Percentiles rank a stretch among this genome's conserved stretches.
phyloP scores from a whole-genome alignment of 2,797 vertebrate genomes.

The Leuciscus waleckii region DNA sequence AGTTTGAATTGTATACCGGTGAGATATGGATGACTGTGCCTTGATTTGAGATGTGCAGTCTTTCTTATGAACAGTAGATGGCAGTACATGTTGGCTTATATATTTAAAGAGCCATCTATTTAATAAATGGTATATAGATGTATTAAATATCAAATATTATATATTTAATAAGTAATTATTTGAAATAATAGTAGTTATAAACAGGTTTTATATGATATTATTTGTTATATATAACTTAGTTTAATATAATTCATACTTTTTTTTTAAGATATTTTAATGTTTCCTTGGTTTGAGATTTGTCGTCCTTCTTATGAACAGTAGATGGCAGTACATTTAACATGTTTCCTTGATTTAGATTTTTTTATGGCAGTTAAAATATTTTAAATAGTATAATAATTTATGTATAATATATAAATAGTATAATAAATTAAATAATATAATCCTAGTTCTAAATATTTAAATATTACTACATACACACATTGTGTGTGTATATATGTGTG shows the following conservation, averaged over 20 bases:
- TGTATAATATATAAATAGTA: too few relatives aligned
- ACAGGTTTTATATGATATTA: neutral
- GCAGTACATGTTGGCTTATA: conserved; percentile 43
- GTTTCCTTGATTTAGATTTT: too few relatives aligned
- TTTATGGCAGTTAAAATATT: too few relatives aligned
- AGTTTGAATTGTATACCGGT: neutral
- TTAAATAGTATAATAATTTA: too few relatives aligned
- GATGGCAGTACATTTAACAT: neutral
- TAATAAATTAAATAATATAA: too few relatives aligned
- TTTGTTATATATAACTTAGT: too few relatives aligned
- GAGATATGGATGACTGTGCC: too few relatives aligned
- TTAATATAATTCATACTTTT: too few relatives aligned
- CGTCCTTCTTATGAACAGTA: neutral
- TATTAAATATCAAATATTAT: neutral
- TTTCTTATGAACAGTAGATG: conserved; percentile 49
- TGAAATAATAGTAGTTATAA: neutral
- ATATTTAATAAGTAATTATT: neutral
- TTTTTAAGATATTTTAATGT: too few relatives aligned
- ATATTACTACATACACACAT: too few relatives aligned
- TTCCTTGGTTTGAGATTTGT: neutral
- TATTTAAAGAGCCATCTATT: neutral
- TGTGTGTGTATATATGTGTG: too few relatives aligned
- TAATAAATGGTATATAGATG: neutral
- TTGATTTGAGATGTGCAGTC: neutral
- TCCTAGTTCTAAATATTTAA: too few relatives aligned